phyloP scores from a whole-genome alignment of 2,888 invertebrate species.

The Clepsis dumicolana region DNA sequence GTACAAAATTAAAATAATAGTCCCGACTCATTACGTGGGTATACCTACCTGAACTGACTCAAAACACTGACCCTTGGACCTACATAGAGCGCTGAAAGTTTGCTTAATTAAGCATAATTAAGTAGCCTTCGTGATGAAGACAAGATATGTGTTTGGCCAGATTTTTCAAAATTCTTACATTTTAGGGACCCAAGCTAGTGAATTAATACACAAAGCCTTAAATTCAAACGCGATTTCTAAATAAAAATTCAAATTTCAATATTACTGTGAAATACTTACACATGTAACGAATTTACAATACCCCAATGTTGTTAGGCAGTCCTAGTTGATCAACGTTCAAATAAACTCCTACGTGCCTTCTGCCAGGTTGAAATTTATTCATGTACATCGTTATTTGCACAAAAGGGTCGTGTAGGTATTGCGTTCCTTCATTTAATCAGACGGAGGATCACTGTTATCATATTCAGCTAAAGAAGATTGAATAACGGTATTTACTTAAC shows the following conservation, averaged over 20 bases:
- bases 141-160: too few species aligned
- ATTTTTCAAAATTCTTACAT: too few species aligned
- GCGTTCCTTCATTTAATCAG: slow-evolving; percentile 27
- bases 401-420: slow-evolving; percentile 23
- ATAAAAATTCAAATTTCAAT: slow-evolving; percentile 15
- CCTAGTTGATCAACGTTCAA: slow-evolving; percentile 29
- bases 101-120: too few species aligned
- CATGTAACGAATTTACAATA: slow-evolving; percentile 22
- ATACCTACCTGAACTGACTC: too few species aligned
- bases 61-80: too few species aligned
- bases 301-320: slow-evolving; percentile 18
- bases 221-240: not conserved
- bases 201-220: too few species aligned
- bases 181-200: too few species aligned
- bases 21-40: too few species aligned
- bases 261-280: slow-evolving; percentile 10
- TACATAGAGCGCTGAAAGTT: too few species aligned
- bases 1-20: too few species aligned
- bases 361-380: slow-evolving; percentile 27
- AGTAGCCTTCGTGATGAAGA: too few species aligned
- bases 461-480: slow-evolving; percentile 19
- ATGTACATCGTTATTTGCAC: slow-evolving; percentile 26
- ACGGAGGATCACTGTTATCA: slow-evolving; percentile 24
- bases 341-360: slow-evolving; percentile 35
- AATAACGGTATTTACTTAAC: slow-evolving; percentile 23